Base-by-base conservation (phyloP, 2,113 vertebrate genomes). In the Meles meles region DNA sequence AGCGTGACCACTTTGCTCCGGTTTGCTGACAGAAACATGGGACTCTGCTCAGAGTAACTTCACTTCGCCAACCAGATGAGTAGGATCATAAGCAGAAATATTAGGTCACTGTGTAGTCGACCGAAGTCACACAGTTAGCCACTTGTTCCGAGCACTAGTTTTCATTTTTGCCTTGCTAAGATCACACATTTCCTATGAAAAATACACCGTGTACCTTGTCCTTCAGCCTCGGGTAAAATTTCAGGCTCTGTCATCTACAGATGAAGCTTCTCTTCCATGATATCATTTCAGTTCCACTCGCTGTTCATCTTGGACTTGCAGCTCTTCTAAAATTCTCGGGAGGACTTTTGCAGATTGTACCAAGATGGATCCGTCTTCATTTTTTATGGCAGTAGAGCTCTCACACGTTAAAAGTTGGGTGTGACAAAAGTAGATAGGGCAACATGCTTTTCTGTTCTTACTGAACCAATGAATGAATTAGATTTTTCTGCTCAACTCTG, bases 291-390 rank as follows among this genome's bases (percentile, higher is more conserved):
- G 81, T 85, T 95, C 90, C 7, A 34, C 90, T 91, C 89, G 31
- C 90, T 97, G 90, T 93, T 98, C 79, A 31, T 95, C 12, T 29
- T 97, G 81, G 95, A 69, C 63, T 97, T 97, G 74, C 1, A 42
- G 94, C 90, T 96, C 90, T 80, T 97, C 92, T 89, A 21, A 92
- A 74, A 93, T 77, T 98, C 95, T 97, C 89, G 80, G 21, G 49
- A 21, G 49, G 59, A n/a, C 77, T 97, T 96, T 96, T 96, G 44
- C 87, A 98, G 88, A 81, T 67, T 74, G 82, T 80, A 86, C 69
- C 81, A 65, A 96, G 95, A 95, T 57, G 77, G 71, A 84, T 96
- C 57, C 96, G 80, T 97, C 90, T 79, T 96, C 52, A 31, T 49
- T 39, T 92, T 94, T 93, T 95, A 85, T 93, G 44, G 93, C 49